phyloP scores from a whole-genome alignment of 1,140 invertebrate species.

The Protaetia brevitarsis region DNA sequence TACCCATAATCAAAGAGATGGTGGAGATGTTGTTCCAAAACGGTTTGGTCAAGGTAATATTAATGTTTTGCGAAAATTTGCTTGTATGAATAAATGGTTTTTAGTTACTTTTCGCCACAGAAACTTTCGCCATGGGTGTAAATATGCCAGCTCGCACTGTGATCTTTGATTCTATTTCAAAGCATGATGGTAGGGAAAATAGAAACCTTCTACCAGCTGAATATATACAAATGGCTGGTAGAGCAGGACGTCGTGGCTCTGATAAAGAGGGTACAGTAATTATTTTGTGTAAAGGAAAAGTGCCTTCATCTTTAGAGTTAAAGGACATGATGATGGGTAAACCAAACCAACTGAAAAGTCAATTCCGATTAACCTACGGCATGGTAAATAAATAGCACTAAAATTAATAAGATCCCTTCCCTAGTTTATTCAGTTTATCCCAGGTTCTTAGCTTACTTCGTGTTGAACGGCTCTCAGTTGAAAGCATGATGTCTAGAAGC shows the following conservation, averaged over 20 bases:
- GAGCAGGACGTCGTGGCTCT: conserved; percentile 89
- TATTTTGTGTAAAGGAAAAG: conserved; percentile 79
- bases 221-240: conserved; percentile 97
- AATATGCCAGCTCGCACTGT: conserved; percentile 98
- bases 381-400: conserved; percentile 71
- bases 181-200: conserved; percentile 83
- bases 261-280: conserved; percentile 94
- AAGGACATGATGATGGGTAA: conserved; percentile 83
- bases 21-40: conserved; percentile 95
- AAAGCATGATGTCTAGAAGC: conserved; percentile 91
- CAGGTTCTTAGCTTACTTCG: conserved; percentile 47
- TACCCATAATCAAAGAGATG: conserved; percentile 96
- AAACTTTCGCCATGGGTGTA: conserved; percentile 99
- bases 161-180: conserved; percentile 89
- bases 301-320: conserved; percentile 70
- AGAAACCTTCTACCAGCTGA: conserved; percentile 83
- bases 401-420: neutral
- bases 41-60: conserved; percentile 78
- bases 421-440: neutral
- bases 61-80: too few species aligned
- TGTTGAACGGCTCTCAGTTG: conserved; percentile 83
- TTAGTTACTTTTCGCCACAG: conserved; percentile 90
- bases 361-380: conserved; percentile 81
- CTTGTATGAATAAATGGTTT: conserved; percentile 18
- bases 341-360: conserved; percentile 42